Conservation (phyloP, 2,888 invertebrate genomes). For the Prenolepis imparis region DNA sequence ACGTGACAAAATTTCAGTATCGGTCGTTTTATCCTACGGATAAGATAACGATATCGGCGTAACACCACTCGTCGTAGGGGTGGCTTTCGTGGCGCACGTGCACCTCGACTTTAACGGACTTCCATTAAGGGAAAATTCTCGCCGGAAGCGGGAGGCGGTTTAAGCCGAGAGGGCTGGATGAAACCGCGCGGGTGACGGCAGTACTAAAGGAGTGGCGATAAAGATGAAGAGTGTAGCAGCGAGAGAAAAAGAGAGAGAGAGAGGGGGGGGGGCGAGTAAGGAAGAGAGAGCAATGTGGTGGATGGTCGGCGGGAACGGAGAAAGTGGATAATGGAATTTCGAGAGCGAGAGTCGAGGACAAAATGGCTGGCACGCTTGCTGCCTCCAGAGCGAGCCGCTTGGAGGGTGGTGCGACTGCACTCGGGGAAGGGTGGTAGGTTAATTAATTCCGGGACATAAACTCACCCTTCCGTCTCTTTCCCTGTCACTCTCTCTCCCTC, state of each 20-base stretch:
- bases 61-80: slow-evolving; percentile 5
- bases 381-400: slow-evolving; percentile 70
- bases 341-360: slow-evolving; percentile 83
- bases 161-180: slow-evolving; percentile 64
- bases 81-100: slow-evolving; percentile 33
- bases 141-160: slow-evolving; percentile 73
- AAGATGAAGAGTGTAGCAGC: slow-evolving; percentile 58
- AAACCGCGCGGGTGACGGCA: slow-evolving; percentile 68
- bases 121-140: slow-evolving; percentile 75
- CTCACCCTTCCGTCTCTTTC: slow-evolving; percentile 68
- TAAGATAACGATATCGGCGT: slow-evolving; percentile 28
- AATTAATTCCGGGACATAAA: slow-evolving; percentile 85
- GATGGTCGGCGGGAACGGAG: slow-evolving; percentile 72
- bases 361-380: slow-evolving; percentile 80
- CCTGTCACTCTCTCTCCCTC: slow-evolving; percentile 47
- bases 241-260: slow-evolving; percentile 55
- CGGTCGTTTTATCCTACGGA: slow-evolving; percentile 15
- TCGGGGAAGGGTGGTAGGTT: slow-evolving; percentile 81
- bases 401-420: slow-evolving; percentile 71
- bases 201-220: slow-evolving; percentile 65
- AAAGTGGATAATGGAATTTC: slow-evolving; percentile 83
- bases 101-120: slow-evolving; percentile 67
- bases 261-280: slow-evolving; percentile 65
- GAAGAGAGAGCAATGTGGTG: slow-evolving; percentile 60
- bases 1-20: slow-evolving; percentile 17